Evolutionary conservation across 64 coral and sea anemone genomes (phyloP).

Genomic region (Pachyseris speciosa): DNA sequence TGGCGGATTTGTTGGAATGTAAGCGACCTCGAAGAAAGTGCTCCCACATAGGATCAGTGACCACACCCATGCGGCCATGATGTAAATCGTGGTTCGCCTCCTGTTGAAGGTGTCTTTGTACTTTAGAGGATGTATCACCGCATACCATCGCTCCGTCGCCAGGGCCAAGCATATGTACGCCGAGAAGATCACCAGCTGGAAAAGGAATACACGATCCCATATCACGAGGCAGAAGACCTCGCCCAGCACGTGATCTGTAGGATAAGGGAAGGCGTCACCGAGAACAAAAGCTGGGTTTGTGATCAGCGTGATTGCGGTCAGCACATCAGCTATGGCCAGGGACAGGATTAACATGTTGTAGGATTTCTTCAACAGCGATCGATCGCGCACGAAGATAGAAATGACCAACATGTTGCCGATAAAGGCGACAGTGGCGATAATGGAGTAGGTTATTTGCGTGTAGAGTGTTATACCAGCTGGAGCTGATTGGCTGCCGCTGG

Average conservation of each 20-base stretch:
- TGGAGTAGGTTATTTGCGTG: neutral
- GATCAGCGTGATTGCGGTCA: neutral
- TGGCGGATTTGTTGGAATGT: neutral
- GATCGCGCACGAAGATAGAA: neutral
- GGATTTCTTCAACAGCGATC: conserved; percentile 15
- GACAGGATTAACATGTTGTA: conserved; percentile 21
- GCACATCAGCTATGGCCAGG: conserved; percentile 29
- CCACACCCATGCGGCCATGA: neutral
- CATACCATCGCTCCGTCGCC: conserved; percentile 17
- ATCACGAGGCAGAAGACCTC: neutral
- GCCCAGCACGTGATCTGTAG: neutral
- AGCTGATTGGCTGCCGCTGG: neutral
- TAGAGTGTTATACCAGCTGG: neutral
- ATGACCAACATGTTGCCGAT: conserved; percentile 6
- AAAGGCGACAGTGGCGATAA: conserved; percentile 1
- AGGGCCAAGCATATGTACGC: conserved; percentile 20
- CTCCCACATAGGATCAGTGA: neutral
- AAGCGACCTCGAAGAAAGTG: neutral
- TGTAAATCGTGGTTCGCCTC: neutral
- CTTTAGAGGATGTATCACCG: neutral
- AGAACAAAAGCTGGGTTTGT: conserved; percentile 28
- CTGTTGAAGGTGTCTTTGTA: neutral
- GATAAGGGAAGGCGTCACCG: conserved; percentile 25
- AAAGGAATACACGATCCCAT: conserved; percentile 14
- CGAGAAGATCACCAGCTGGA: conserved; percentile 17